A percentile compares a stretch with the other conserved stretches of the same genome.
Evolutionary conservation across 2,888 invertebrate genomes (phyloP).

Genomic region (Drosophila differens): DNA sequence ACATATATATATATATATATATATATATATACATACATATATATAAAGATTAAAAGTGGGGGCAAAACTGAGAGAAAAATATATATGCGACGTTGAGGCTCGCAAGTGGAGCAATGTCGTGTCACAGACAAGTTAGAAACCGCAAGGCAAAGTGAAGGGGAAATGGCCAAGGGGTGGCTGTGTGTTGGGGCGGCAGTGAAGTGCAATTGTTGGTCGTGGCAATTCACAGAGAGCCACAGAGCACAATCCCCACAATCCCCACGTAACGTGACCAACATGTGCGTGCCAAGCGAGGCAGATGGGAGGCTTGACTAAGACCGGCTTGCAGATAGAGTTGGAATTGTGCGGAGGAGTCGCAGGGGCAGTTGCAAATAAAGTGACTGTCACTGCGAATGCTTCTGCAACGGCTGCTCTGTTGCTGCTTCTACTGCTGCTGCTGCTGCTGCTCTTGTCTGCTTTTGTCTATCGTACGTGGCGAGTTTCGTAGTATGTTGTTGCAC

Average conservation of each 20-base stretch:
- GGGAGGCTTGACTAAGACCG: conserved; percentile 25
- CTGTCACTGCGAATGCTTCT: conserved; percentile 47
- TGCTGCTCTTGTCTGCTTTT: conserved; percentile 17
- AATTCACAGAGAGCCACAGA: conserved; percentile 30
- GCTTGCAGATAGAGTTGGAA: conserved; percentile 9
- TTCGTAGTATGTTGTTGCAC: conserved; percentile 47
- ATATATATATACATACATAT: background rate
- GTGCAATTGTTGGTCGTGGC: conserved; percentile 34
- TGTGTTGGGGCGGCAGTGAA: background rate
- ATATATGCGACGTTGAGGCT: conserved; percentile 43
- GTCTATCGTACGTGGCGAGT: conserved; percentile 44
- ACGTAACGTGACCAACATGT: conserved; percentile 78
- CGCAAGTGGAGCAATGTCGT: conserved; percentile 79
- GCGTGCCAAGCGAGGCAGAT: conserved; percentile 59
- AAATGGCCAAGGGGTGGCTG: background rate
- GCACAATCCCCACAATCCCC: conserved; percentile 7
- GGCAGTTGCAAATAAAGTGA: conserved; percentile 69
- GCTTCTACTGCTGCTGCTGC: background rate
- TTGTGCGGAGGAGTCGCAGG: conserved; percentile 21
- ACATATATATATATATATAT: background rate
- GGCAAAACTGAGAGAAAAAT: conserved; percentile 3
- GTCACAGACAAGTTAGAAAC: conserved; percentile 59
- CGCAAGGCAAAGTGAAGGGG: conserved; percentile 53
- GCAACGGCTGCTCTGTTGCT: conserved; percentile 12
- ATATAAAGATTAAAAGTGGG: conserved; percentile 6